Percentiles rank a stretch among this genome's conserved stretches.
Evolutionary conservation across 2,113 vertebrate genomes (phyloP).

Genomic region (Felis chaus): DNA sequence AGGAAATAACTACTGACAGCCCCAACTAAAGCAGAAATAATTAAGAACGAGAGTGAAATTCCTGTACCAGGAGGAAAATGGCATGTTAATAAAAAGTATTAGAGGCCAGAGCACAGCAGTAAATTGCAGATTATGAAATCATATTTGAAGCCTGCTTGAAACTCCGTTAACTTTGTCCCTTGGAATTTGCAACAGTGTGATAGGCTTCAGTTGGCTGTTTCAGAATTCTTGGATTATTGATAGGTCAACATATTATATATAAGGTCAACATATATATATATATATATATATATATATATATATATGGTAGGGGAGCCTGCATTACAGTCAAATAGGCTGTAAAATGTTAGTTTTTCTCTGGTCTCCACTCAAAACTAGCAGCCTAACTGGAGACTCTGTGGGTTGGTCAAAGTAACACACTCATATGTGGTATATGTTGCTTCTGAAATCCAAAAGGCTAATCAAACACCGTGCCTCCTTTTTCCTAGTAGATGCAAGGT

Average conservation of each 20-base stretch:
- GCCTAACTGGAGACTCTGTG: not conserved
- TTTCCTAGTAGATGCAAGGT: not conserved
- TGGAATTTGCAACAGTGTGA: not conserved
- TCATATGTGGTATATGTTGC: not conserved
- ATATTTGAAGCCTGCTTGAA: not conserved
- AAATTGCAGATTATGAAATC: not conserved
- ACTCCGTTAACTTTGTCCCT: not conserved
- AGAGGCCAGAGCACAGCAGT: not conserved
- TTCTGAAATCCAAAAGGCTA: not conserved
- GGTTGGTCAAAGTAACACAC: not conserved
- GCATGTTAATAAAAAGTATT: constrained; percentile 9
- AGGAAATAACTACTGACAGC: constrained; percentile 65
- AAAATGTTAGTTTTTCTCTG: not conserved
- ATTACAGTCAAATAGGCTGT: not conserved
- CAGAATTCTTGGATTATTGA: not conserved
- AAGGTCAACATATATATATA: not conserved
- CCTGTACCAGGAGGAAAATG: constrained; percentile 36
- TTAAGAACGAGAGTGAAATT: constrained; percentile 34
- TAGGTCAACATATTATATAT: not conserved
- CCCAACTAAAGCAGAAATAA: constrained; percentile 36
- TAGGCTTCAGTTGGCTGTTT: not conserved
- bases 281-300: not conserved
- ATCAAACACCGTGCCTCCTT: not conserved
- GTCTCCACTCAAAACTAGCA: not conserved
- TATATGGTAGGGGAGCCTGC: not conserved